phyloP scores from a whole-genome alignment of 2,888 invertebrate genomes.

The Heliconius charithonia region DNA sequence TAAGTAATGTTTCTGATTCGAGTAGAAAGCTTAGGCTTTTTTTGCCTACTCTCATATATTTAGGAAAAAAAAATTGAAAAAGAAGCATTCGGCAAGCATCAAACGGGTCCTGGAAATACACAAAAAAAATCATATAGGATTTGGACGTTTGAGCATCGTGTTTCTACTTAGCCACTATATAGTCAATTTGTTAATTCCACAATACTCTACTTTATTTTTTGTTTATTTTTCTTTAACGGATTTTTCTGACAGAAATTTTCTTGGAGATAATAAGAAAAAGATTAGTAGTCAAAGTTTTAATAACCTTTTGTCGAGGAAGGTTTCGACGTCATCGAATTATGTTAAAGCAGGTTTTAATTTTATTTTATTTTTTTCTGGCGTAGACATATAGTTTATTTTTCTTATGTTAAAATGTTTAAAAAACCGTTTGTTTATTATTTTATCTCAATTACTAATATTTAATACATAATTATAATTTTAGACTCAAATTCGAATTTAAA shows the following conservation, averaged over 20 bases:
- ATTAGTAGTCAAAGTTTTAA: not conserved
- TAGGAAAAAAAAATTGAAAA: no score
- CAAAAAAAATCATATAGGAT: no score
- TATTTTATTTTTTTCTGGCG: not conserved
- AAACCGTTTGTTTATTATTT: no score
- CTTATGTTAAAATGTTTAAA: no score
- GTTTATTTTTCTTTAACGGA: not conserved
- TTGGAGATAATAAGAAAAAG: not conserved
- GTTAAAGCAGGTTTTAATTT: constrained; percentile 38
- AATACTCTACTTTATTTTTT: not conserved
- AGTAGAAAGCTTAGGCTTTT: no score
- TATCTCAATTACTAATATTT: not conserved
- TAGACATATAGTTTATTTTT: not conserved
- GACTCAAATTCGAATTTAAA: constrained; percentile 43
- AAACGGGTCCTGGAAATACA: no score
- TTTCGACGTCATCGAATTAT: constrained; percentile 27
- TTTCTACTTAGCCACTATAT: no score
- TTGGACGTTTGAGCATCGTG: no score
- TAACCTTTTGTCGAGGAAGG: not conserved
- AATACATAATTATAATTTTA: constrained; percentile 25
- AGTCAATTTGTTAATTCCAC: not conserved
- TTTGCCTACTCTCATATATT: no score
- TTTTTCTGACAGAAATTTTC: constrained; percentile 8
- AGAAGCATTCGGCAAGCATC: no score
- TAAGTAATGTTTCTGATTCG: no score